These are phyloP conservation scores for Mastomys coucha DNA, from an alignment of 2,113 vertebrate genomes.

Conservation along the genomic window DNA sequence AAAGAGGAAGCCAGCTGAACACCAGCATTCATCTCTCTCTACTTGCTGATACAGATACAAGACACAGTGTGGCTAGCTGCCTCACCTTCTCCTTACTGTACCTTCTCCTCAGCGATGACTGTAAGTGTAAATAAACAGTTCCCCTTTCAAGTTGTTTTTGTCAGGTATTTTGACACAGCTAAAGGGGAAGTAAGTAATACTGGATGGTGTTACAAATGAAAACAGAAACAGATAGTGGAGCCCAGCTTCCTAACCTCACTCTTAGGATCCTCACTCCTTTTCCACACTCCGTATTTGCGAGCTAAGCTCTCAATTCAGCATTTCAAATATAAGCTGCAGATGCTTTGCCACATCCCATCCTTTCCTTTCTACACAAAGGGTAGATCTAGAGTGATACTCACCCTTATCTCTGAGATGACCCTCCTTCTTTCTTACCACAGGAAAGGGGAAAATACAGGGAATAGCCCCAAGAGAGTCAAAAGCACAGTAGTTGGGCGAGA, in stretches of 20 bases:
- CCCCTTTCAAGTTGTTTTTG: not conserved
- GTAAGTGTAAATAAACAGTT: not conserved
- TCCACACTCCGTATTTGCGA: not conserved
- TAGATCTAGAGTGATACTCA: not conserved
- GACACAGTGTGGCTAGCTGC: not conserved
- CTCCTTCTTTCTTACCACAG: not conserved
- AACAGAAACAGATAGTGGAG: not conserved
- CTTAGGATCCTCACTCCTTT: not conserved
- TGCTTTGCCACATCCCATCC: too few relatives aligned
- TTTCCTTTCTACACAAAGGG: not conserved
- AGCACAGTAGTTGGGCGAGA: not conserved
- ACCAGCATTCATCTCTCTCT: not conserved
- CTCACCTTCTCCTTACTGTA: not conserved
- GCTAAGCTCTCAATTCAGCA: not conserved
- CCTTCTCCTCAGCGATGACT: not conserved
- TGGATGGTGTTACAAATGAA: not conserved
- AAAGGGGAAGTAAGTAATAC: not conserved
- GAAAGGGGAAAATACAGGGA: not conserved
- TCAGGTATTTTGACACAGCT: not conserved
- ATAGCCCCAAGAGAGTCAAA: accelerated
- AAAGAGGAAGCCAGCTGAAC: not conserved
- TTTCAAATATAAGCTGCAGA: not conserved
- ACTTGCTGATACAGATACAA: not conserved
- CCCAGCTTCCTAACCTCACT: not conserved
- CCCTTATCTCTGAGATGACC: not conserved